These are phyloP conservation scores for Eremobia ochroleuca DNA, from an alignment of 2,888 invertebrate species.

Conservation along the genomic window DNA sequence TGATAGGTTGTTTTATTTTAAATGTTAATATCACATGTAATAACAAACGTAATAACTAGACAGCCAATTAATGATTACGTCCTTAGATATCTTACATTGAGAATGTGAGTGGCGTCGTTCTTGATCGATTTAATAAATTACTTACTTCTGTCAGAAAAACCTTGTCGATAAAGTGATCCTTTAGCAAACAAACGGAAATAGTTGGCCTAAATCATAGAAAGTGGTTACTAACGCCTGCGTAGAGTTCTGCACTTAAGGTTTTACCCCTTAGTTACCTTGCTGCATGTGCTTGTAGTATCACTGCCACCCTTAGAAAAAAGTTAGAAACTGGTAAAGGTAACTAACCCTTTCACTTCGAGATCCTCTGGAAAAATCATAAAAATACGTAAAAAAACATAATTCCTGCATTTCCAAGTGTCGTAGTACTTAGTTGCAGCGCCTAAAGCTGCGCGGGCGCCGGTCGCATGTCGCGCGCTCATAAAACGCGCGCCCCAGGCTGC, in stretches of 20 bases:
- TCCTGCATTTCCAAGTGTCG: not conserved
- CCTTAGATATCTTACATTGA: constrained; percentile 17
- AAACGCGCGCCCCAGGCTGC: constrained; percentile 61
- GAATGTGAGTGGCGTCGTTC: constrained; percentile 28
- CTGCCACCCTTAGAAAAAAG: not conserved
- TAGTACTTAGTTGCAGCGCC: constrained; percentile 13
- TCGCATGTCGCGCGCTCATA: constrained; percentile 71
- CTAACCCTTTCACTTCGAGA: not conserved
- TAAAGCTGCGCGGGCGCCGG: constrained; percentile 61
- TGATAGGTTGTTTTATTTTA: constrained; percentile 17
- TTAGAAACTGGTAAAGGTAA: not conserved
- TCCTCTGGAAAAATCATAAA: not conserved
- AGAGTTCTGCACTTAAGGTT: not conserved
- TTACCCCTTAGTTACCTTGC: not conserved
- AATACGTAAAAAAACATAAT: not conserved
- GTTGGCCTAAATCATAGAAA: not conserved
- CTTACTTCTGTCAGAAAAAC: not conserved
- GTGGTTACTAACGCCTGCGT: not conserved
- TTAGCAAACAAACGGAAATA: not conserved
- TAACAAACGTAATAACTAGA: constrained; percentile 34
- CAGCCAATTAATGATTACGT: constrained; percentile 41
- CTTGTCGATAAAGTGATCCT: not conserved
- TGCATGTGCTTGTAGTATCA: not conserved
- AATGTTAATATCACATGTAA: constrained; percentile 44
- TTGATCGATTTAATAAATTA: constrained; percentile 34